Percentiles rank a stretch among this genome's conserved stretches.
Conservation (phyloP, 2,797 vertebrate species). For the Phataginus tetradactyla region DNA sequence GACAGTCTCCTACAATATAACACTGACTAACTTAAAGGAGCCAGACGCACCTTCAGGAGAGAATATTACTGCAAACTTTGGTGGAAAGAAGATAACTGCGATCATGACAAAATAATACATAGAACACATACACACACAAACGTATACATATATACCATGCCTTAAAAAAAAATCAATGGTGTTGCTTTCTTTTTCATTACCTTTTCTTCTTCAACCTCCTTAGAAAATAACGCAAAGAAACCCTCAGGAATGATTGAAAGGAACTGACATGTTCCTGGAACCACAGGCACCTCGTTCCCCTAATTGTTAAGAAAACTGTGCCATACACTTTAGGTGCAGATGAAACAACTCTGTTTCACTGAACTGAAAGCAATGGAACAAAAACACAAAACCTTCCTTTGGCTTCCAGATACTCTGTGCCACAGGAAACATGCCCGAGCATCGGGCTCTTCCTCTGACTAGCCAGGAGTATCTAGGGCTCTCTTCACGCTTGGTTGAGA, state of each 20-base stretch:
- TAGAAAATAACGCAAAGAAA: constrained; percentile 69
- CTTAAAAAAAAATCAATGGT: constrained; percentile 54
- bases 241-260: constrained; percentile 67
- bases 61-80: constrained; percentile 77
- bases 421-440: constrained; percentile 73
- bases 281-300: constrained; percentile 79
- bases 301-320: constrained; percentile 81
- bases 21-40: constrained; percentile 78
- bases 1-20: constrained; percentile 78
- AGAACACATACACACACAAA: background rate
- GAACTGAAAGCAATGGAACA: constrained; percentile 53
- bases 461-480: constrained; percentile 15
- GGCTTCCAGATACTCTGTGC: constrained; percentile 74
- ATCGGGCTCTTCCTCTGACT: constrained; percentile 57
- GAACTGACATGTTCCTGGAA: constrained; percentile 80
- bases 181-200: constrained; percentile 72
- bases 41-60: constrained; percentile 75
- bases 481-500: constrained; percentile 36
- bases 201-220: constrained; percentile 65
- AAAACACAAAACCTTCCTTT: constrained; percentile 62
- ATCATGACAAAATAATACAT: constrained; percentile 73
- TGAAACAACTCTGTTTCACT: constrained; percentile 60
- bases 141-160: constrained; percentile 31
- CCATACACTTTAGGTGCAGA: constrained; percentile 72
- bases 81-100: constrained; percentile 78